Base-by-base conservation (phyloP, 2,888 invertebrate species). In the Synergus itoensis region DNA sequence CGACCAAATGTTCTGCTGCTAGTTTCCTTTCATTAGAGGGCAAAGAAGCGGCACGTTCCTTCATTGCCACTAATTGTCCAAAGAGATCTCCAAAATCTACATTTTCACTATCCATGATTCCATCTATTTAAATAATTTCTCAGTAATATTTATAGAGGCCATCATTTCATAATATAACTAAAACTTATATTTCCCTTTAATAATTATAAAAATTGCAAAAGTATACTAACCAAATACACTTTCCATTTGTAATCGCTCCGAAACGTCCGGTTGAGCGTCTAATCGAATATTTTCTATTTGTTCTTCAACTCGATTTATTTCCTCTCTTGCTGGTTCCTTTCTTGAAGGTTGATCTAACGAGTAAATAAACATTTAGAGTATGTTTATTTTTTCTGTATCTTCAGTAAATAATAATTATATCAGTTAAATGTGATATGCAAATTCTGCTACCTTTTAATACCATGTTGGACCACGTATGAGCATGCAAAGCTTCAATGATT, bases 381-480 rank as follows among this genome's bases (percentile, higher is more conserved):
- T 7, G 7, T 48, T 48, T 48, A 16, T 48, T 45, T 48, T 16
- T 48, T 16, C 16, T 16, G 14, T 12, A 48, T 1, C 16, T 48
- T 16, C 7, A 75, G 11, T 12, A n/a, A 1, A 77, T n/a, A 28
- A 16, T 63, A 18, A 60, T 28, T 36, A 67, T 40, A 57, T 16
- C 18, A 79, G n/a, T 62, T 40, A 2, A 63, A 78, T 75, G n/a
- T 73, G 40, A 43, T 21, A 48, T n/a, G 4, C 9, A 41, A n/a
- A 77, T 8, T 63, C 41, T 36, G n/a, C 8, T 85, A 93, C 94
- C 93, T 93, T 96, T 96, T 91, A 95, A 92, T 48, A 92, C 91
- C 82, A 96, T 92, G 91, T 96, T 96, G 40, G 96, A 94, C 96
- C 96, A 96, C 69, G 94, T 93, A 88, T 96, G 95, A 67, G 96